phyloP scores from a whole-genome alignment of 1,140 invertebrate species.

The Heliconius eleuchia region DNA sequence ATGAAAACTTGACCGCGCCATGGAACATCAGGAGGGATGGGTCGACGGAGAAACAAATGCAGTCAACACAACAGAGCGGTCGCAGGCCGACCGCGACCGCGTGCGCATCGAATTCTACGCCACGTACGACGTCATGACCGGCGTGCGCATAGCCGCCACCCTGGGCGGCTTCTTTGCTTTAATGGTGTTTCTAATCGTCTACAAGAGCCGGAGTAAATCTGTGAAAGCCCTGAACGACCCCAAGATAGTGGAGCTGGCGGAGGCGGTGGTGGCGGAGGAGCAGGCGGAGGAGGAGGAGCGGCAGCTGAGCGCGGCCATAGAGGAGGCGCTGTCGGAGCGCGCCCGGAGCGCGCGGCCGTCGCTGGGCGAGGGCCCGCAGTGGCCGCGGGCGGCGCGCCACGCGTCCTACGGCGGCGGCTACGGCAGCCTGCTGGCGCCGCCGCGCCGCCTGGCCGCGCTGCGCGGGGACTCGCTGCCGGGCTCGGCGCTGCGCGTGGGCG shows the following conservation, averaged over 20 bases:
- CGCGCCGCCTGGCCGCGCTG: slow-evolving; percentile 81
- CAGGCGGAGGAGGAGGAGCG: slow-evolving; percentile 87
- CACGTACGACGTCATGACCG: slow-evolving; percentile 95
- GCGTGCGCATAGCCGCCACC: slow-evolving; percentile 92
- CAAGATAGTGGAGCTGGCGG: slow-evolving; percentile 84
- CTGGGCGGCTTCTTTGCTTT: slow-evolving; percentile 93
- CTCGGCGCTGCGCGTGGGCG: slow-evolving; percentile 80
- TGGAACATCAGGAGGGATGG: slow-evolving; percentile 75
- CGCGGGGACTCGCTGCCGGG: slow-evolving; percentile 81
- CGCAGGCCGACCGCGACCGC: slow-evolving; percentile 81
- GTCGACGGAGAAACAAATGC: slow-evolving; percentile 54
- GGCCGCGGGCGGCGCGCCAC: slow-evolving; percentile 83
- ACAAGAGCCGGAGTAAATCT: slow-evolving; percentile 90
- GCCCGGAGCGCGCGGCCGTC: slow-evolving; percentile 68
- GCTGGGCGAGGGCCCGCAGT: slow-evolving; percentile 75
- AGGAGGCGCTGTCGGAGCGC: slow-evolving; percentile 84
- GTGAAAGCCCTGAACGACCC: slow-evolving; percentile 86
- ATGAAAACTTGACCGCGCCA: slow-evolving; percentile 75
- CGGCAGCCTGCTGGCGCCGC: slow-evolving; percentile 85
- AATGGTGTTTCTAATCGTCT: slow-evolving; percentile 93
- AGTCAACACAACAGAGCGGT: slow-evolving; percentile 58
- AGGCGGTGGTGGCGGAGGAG: slow-evolving; percentile 88
- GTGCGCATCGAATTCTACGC: slow-evolving; percentile 91
- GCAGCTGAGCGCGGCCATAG: slow-evolving; percentile 86
- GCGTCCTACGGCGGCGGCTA: slow-evolving; percentile 87